These are phyloP conservation scores for Crioceris asparagi DNA, from an alignment of 2,888 invertebrate genomes.

Conservation along the genomic window DNA sequence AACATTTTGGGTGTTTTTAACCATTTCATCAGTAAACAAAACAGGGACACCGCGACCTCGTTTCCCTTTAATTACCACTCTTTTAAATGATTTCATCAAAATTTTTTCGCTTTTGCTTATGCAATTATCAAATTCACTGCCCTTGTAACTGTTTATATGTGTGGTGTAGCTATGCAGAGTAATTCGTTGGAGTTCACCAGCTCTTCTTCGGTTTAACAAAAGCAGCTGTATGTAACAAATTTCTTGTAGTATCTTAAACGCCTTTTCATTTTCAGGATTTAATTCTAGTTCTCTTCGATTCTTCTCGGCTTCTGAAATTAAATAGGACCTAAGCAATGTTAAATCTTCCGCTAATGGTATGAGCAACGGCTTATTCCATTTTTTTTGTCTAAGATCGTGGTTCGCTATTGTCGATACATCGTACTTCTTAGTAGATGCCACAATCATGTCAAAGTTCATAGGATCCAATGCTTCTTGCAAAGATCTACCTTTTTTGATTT, in stretches of 20 bases:
- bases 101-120: slow-evolving; percentile 3
- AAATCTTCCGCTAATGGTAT: slow-evolving; percentile 13
- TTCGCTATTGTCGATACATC: no score
- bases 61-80: slow-evolving; percentile 5
- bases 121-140: slow-evolving; percentile 3
- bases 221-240: slow-evolving; percentile 4
- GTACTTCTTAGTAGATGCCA: no score
- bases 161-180: not conserved
- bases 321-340: slow-evolving; percentile 1
- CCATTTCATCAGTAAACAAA: slow-evolving; percentile 6
- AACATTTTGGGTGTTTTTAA: no score
- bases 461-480: no score
- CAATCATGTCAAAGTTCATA: no score
- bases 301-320: not conserved
- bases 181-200: slow-evolving; percentile 2
- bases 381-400: slow-evolving; percentile 13
- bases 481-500: no score
- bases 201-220: slow-evolving; percentile 2
- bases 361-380: slow-evolving; percentile 14
- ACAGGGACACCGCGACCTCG: slow-evolving; percentile 3
- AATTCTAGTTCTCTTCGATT: not conserved
- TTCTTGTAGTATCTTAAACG: slow-evolving; percentile 2
- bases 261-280: slow-evolving; percentile 2
- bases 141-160: not conserved
- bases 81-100: slow-evolving; percentile 2